Base-by-base conservation (phyloP, 2,113 vertebrate species). In the Conger conger region DNA sequence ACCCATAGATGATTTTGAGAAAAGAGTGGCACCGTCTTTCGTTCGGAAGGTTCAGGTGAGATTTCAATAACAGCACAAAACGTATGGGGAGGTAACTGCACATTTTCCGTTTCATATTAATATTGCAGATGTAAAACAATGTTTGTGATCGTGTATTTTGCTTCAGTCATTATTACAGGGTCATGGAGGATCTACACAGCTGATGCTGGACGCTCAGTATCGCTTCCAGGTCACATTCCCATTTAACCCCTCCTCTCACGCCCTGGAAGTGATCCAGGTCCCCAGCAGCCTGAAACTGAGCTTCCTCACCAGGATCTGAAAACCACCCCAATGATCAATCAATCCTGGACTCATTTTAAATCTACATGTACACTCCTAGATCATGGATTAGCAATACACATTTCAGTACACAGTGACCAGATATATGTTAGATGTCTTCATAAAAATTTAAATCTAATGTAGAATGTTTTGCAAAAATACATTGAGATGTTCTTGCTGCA, bases 1-100 rank as follows among this genome's bases (percentile, higher is more conserved):
- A 33, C 98, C 98, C 0, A 99, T 98, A 77, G 98, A 99, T 77
- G 97, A 98, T 90, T 99, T 99, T 88, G 98, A 99, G 95, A 99
- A 99, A 93, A 95, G 98, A 79, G 97, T 99, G 80, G 83, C 96
- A 2, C 96, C 97, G 0, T 96, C 98, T 0, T 99, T 99, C 77
- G 98, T 99, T 60, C 97, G 97, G 50, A 99, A 98, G 93, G 97
- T 99, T 80, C 98, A 99, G 96, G 98, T 98, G 87, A 94, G 91
- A 42, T 73, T 81, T 20, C 57, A 63, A 27, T 77, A 54, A 83
- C 15, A 23, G 35, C 63, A 81, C 23, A 42, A 33, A 36, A 8
- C 38, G 0, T 82, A 78, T 79, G 23, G 18, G 20, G 7, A 45
- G 37, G 0, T 68, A 38, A 77, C 23, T 23, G 27, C 27, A 13